A percentile compares a stretch with the other conserved stretches of the same genome.
Evolutionary conservation across 2,797 vertebrate species (phyloP).

Genomic region (Esox masquinongy): DNA sequence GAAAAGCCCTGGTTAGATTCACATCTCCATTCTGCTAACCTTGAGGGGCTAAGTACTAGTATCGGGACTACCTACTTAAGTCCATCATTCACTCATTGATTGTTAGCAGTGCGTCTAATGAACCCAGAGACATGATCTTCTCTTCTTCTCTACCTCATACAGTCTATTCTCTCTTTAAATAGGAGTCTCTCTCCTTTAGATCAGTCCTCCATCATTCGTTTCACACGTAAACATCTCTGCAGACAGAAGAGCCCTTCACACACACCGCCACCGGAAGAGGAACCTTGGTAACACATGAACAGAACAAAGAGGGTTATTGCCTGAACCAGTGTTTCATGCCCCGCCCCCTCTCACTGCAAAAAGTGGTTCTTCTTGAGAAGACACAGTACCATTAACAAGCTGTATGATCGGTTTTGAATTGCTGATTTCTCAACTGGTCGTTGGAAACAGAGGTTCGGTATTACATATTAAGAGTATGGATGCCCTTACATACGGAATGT

Average conservation of each 20-base stretch:
- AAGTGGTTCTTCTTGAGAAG: slow-evolving; percentile 1
- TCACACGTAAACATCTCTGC: slow-evolving; percentile 11
- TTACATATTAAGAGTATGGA: slow-evolving; percentile 18
- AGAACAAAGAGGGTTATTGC: slow-evolving; percentile 12
- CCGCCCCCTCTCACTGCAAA: neutral
- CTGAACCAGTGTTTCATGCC: neutral
- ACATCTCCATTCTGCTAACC: slow-evolving; percentile 30
- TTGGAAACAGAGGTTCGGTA: slow-evolving; percentile 13
- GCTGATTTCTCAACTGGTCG: slow-evolving; percentile 16
- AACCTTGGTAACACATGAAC: neutral
- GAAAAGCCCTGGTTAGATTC: slow-evolving; percentile 32
- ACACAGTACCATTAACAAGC: slow-evolving; percentile 1
- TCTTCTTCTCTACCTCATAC: neutral
- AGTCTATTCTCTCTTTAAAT: neutral
- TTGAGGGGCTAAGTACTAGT: slow-evolving; percentile 26
- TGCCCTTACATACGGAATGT: neutral
- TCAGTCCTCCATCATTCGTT: neutral
- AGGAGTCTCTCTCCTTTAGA: neutral
- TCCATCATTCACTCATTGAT: slow-evolving; percentile 1
- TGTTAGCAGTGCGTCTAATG: neutral
- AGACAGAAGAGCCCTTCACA: slow-evolving; percentile 3
- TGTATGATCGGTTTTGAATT: neutral
- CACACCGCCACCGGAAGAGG: slow-evolving; percentile 3
- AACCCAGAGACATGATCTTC: neutral
- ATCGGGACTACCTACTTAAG: slow-evolving; percentile 23